A percentile compares a stretch with the other conserved stretches of the same genome.
Evolutionary conservation across 1,140 invertebrate genomes (phyloP).

Genomic region (Hycleus cichorii): DNA sequence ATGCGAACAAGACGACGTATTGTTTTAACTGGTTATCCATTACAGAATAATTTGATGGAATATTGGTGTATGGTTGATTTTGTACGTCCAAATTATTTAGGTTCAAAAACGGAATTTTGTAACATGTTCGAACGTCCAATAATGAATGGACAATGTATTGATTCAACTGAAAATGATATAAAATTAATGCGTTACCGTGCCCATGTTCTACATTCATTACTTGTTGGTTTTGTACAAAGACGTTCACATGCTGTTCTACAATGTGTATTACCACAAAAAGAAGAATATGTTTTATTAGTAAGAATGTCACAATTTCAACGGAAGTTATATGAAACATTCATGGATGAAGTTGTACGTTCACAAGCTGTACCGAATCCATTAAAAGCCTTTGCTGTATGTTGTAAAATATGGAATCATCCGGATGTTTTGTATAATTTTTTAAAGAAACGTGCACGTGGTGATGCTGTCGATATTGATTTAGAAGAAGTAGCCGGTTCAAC

Average conservation of each 20-base stretch:
- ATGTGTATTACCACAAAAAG: conserved; percentile 77
- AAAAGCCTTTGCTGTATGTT: conserved; percentile 96
- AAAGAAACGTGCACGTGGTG: conserved; percentile 69
- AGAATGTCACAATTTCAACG: conserved; percentile 83
- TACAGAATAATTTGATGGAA: conserved; percentile 94
- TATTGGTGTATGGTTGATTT: conserved; percentile 98
- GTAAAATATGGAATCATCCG: conserved; percentile 99
- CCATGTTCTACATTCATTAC: conserved; percentile 80
- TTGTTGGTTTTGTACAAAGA: conserved; percentile 89
- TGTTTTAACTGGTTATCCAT: conserved; percentile 89
- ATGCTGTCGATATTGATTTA: conserved; percentile 85
- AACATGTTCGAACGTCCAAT: conserved; percentile 96
- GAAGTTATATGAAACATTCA: conserved; percentile 81
- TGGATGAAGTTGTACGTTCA: conserved; percentile 81
- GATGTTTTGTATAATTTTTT: conserved; percentile 92
- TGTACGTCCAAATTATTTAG: conserved; percentile 86
- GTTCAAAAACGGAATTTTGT: conserved; percentile 84
- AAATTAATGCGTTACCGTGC: conserved; percentile 76
- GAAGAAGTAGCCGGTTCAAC: conserved; percentile 62
- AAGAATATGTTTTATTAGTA: conserved; percentile 85
- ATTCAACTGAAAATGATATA: conserved; percentile 85
- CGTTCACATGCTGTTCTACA: conserved; percentile 83
- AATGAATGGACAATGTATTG: conserved; percentile 89
- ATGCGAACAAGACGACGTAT: conserved; percentile 84
- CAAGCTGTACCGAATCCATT: conserved; percentile 89